Evolutionary conservation across 2,888 invertebrate species (phyloP).

Genomic region (Sarcophaga rosellei): DNA sequence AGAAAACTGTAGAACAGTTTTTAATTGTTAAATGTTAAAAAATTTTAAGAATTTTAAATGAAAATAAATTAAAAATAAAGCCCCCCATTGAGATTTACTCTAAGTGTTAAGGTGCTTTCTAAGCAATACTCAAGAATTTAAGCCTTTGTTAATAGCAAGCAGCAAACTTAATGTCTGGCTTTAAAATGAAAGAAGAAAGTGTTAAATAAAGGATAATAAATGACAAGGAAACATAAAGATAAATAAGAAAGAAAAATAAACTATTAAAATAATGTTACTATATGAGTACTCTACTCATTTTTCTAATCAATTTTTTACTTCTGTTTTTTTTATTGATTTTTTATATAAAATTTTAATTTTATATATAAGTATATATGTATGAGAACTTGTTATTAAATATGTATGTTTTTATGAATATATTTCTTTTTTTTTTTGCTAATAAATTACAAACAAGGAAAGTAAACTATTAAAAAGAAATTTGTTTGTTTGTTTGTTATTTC

Average conservation of each 20-base stretch:
- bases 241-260: neutral
- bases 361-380: neutral
- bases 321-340: constrained; percentile 3
- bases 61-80: constrained; percentile 1
- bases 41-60: neutral
- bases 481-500: neutral
- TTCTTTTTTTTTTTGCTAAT: constrained; percentile 32
- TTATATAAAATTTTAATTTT: constrained; percentile 30
- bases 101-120: constrained; percentile 27
- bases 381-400: constrained; percentile 51
- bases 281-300: neutral
- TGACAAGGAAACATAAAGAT: no score
- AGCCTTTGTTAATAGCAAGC: neutral
- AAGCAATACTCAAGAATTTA: constrained; percentile 17
- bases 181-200: neutral
- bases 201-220: neutral
- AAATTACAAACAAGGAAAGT: constrained; percentile 31
- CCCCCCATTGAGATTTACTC: constrained; percentile 28
- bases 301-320: constrained; percentile 9
- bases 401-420: constrained; percentile 7
- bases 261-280: constrained; percentile 11
- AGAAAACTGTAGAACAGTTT: constrained; percentile 57
- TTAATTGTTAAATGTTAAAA: constrained; percentile 45
- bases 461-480: constrained; percentile 20
- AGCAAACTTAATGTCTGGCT: constrained; percentile 7